A percentile compares a stretch with the other conserved stretches of the same genome.
phyloP scores from a whole-genome alignment of 2,888 invertebrate genomes.

The Xestoiulus laeticollis region DNA sequence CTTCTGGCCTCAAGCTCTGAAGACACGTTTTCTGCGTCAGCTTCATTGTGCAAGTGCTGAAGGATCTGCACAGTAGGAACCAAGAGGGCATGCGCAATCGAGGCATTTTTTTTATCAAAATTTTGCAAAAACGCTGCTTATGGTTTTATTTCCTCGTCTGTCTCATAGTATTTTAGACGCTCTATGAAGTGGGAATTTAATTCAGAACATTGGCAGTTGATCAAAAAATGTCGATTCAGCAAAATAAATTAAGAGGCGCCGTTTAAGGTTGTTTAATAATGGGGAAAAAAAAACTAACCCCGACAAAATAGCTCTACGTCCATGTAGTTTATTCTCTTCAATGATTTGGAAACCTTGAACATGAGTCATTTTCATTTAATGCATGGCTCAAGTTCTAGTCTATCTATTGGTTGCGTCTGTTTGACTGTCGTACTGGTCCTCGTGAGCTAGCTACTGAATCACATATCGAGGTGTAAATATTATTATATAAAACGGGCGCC shows the following conservation, averaged over 20 bases:
- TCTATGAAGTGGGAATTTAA: neutral
- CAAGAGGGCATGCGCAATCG: neutral
- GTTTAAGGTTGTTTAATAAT: neutral
- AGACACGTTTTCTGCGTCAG: neutral
- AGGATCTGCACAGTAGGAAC: neutral
- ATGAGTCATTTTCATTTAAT: neutral
- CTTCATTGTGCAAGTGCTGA: neutral
- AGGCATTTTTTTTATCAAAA: neutral
- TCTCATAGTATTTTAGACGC: neutral
- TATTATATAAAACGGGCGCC: neutral
- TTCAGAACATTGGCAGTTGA: constrained; percentile 1
- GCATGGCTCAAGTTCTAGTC: neutral
- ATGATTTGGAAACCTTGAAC: constrained; percentile 37
- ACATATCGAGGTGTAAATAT: neutral
- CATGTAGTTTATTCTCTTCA: constrained; percentile 2
- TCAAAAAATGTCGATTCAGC: constrained; percentile 29
- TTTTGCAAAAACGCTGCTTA: neutral
- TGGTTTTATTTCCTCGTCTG: neutral
- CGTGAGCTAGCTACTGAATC: neutral
- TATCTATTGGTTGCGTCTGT: neutral
- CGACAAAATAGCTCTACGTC: neutral
- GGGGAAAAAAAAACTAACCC: neutral
- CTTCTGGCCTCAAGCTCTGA: neutral
- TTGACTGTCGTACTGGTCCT: neutral
- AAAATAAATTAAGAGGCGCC: constrained; percentile 1